A percentile compares a stretch with the other conserved stretches of the same genome.
Conservation (phyloP, 2,113 vertebrate genomes). For the Ginglymostoma cirratum region DNA sequence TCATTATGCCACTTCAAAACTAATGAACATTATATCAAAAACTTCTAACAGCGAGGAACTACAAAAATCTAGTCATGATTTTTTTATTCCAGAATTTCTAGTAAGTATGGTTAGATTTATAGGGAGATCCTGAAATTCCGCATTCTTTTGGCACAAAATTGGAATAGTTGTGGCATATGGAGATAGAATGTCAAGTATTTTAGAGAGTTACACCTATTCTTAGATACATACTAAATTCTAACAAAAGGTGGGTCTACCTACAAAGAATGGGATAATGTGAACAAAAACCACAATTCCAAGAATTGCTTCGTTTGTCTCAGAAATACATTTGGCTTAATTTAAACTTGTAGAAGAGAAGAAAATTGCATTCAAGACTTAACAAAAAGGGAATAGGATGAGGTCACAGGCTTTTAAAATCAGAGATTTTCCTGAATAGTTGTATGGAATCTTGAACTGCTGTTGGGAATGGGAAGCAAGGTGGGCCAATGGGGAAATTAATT, state of each 20-base stretch:
- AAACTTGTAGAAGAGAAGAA: not conserved
- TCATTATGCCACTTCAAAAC: not conserved
- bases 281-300: not conserved
- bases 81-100: not conserved
- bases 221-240: not conserved
- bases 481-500: too few species aligned
- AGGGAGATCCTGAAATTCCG: not conserved
- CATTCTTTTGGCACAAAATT: not conserved
- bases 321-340: not conserved
- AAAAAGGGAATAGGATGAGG: not conserved
- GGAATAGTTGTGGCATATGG: not conserved
- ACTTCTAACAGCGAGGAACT: not conserved
- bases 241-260: not conserved
- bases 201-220: not conserved
- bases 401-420: slow-evolving; percentile 9
- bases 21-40: not conserved
- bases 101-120: not conserved
- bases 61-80: not conserved
- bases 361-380: not conserved
- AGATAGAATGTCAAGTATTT: not conserved
- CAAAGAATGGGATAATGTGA: not conserved
- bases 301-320: not conserved
- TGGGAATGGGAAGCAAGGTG: too few species aligned
- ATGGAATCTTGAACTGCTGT: too few species aligned
- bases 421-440: not conserved